Evolutionary conservation across 1,140 invertebrate genomes (phyloP).

Genomic region (Homarus americanus): DNA sequence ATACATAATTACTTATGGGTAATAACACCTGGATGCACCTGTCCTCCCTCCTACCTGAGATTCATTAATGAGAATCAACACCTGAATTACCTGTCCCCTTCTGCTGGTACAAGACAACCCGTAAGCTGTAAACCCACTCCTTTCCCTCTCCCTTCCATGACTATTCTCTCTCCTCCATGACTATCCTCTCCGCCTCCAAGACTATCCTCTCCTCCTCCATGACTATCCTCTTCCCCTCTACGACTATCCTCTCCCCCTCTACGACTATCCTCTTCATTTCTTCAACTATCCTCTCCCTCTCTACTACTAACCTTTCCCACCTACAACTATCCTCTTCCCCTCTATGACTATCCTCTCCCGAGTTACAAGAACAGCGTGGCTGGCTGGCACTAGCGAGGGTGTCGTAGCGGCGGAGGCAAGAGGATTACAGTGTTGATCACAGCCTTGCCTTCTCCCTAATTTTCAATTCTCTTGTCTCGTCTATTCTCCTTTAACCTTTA

Average conservation of each 20-base stretch:
- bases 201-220: background rate
- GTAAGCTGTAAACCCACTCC: background rate
- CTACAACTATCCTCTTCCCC: no score
- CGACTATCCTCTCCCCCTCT: background rate
- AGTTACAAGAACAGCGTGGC: no score
- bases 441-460: background rate
- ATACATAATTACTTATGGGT: no score
- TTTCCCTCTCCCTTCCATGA: background rate
- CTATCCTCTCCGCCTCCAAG: background rate
- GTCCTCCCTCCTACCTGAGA: no score
- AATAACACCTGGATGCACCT: no score
- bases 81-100: no score
- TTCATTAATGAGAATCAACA: no score
- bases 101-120: background rate
- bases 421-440: background rate
- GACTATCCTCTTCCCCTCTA: background rate
- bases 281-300: conserved; percentile 20
- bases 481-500: background rate
- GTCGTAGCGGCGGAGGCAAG: background rate
- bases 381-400: background rate
- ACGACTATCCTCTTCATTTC: background rate
- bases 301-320: no score
- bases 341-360: no score
- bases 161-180: background rate
- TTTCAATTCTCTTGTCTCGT: background rate